Percentiles rank a stretch among this genome's conserved stretches.
phyloP scores from a whole-genome alignment of 2,797 vertebrate species.

The Oreonectes daqikongensis region DNA sequence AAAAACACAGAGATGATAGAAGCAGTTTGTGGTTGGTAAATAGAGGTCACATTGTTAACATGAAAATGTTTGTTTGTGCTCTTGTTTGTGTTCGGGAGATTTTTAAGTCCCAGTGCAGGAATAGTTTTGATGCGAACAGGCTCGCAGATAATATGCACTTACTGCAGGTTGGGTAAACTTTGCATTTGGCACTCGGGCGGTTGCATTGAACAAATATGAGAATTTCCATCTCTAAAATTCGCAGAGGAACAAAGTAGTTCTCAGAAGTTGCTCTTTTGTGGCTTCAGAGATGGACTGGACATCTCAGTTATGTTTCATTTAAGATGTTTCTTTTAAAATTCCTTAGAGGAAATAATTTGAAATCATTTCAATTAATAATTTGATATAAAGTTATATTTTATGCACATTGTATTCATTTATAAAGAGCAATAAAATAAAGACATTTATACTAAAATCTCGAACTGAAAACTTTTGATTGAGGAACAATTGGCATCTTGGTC shows the following conservation, averaged over 20 bases:
- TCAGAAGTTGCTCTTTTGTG: not conserved
- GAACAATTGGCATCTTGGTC: not conserved
- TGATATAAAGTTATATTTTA: too few relatives aligned
- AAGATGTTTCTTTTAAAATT: not conserved
- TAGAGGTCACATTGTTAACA: not conserved
- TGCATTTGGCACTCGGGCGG: not conserved
- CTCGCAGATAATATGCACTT: slow-evolving; percentile 2
- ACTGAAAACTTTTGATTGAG: too few relatives aligned
- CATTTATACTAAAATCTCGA: too few relatives aligned
- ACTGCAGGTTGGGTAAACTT: not conserved
- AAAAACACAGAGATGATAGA: not conserved
- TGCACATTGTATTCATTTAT: too few relatives aligned
- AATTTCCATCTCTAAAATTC: not conserved
- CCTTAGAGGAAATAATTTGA: not conserved
- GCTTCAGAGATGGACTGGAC: not conserved
- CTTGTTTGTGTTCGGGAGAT: not conserved
- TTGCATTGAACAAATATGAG: not conserved
- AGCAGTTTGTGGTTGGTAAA: not conserved
- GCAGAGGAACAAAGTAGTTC: not conserved
- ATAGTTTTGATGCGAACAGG: not conserved
- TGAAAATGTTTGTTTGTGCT: not conserved
- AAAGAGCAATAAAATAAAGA: too few relatives aligned
- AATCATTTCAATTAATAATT: too few relatives aligned
- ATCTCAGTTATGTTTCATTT: too few relatives aligned
- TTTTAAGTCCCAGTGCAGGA: not conserved